phyloP scores from a whole-genome alignment of 2,888 invertebrate genomes.

The Adelognathus sp. region DNA sequence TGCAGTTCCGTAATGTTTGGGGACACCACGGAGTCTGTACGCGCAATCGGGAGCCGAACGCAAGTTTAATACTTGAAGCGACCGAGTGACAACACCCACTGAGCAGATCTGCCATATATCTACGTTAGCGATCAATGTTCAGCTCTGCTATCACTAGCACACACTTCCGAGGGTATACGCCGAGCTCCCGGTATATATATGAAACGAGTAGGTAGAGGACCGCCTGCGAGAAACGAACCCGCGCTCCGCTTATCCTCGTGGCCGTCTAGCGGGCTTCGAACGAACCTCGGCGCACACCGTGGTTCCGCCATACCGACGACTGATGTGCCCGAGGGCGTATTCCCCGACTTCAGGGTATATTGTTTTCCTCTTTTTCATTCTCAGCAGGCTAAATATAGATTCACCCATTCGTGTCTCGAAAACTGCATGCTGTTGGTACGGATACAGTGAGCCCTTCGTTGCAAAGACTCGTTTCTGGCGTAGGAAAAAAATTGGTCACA shows the following conservation, averaged over 20 bases:
- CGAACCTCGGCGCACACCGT: not conserved
- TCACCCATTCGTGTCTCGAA: too few relatives aligned
- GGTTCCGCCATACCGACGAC: too few relatives aligned
- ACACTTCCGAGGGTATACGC: slow-evolving; percentile 80
- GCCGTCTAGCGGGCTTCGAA: slow-evolving; percentile 39
- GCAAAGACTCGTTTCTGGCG: too few relatives aligned
- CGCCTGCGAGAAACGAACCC: slow-evolving; percentile 63
- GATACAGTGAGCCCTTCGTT: too few relatives aligned
- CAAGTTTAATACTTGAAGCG: slow-evolving; percentile 83
- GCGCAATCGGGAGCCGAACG: slow-evolving; percentile 83
- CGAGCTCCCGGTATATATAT: slow-evolving; percentile 62
- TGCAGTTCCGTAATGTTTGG: slow-evolving; percentile 70
- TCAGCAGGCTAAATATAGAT: too few relatives aligned
- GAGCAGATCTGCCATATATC: slow-evolving; percentile 85
- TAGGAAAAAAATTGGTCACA: too few relatives aligned
- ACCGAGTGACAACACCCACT: slow-evolving; percentile 86
- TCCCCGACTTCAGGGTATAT: too few relatives aligned
- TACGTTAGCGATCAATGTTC: slow-evolving; percentile 84
- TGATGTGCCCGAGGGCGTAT: too few relatives aligned
- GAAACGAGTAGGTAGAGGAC: not conserved
- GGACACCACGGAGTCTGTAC: slow-evolving; percentile 71
- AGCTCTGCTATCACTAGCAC: slow-evolving; percentile 85
- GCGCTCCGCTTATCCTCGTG: not conserved
- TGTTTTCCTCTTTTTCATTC: too few relatives aligned
- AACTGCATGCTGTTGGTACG: too few relatives aligned